Evolutionary conservation across 2,888 invertebrate species (phyloP).

Genomic region (Psylliodes chrysocephalus): DNA sequence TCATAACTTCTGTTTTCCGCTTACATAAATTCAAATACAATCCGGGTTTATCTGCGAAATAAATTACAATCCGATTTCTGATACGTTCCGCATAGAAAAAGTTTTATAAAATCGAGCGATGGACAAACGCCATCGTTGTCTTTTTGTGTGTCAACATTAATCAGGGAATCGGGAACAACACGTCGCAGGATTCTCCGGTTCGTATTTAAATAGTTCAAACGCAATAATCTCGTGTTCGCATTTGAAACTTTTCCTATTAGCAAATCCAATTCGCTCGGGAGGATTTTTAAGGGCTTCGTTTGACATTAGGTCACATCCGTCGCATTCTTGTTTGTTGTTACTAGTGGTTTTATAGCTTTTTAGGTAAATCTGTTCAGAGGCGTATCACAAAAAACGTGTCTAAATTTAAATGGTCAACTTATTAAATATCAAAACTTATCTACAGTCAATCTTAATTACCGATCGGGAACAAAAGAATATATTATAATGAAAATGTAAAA

Average conservation of each 20-base stretch:
- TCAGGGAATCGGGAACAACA: slow-evolving; percentile 13
- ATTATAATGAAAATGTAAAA: no score
- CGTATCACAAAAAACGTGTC: no score
- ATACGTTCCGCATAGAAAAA: no score
- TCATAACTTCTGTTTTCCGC: no score
- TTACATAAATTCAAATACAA: no score
- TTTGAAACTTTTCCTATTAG: slow-evolving; percentile 43
- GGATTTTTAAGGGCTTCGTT: slow-evolving; percentile 48
- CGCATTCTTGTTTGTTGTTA: slow-evolving; percentile 23
- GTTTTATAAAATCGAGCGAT: no score
- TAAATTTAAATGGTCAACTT: no score
- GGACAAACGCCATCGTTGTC: not conserved
- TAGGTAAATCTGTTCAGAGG: slow-evolving; percentile 40
- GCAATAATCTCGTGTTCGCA: slow-evolving; percentile 32
- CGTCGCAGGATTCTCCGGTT: not conserved
- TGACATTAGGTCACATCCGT: slow-evolving; percentile 52
- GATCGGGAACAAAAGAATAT: no score
- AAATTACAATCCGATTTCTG: no score
- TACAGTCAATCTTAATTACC: no score
- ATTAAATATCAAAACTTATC: no score
- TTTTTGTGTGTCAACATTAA: slow-evolving; percentile 13
- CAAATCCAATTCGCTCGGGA: slow-evolving; percentile 43
- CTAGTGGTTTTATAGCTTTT: slow-evolving; percentile 36
- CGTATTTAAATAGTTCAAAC: slow-evolving; percentile 32
- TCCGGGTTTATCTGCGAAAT: no score